Percentiles rank a stretch among this genome's conserved stretches.
These are phyloP conservation scores for Chitala chitala DNA, from an alignment of 2,113 vertebrate species.

Conservation along the genomic window DNA sequence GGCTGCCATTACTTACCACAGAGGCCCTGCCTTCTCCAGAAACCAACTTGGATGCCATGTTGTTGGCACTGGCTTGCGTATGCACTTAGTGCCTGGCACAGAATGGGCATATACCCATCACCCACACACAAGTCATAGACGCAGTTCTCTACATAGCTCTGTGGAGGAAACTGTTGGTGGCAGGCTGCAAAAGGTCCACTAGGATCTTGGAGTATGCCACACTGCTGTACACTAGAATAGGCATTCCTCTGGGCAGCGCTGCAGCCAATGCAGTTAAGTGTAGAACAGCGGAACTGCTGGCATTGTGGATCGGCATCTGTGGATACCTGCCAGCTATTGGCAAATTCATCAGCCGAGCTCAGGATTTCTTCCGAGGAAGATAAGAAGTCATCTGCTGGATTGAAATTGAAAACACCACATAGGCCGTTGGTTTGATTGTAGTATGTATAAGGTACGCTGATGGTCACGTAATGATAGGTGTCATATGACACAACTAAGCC, in stretches of 20 bases:
- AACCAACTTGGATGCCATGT: slow-evolving; percentile 28
- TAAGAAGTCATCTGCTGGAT: slow-evolving; percentile 39
- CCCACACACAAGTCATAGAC: slow-evolving; percentile 48
- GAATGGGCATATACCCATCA: slow-evolving; percentile 42
- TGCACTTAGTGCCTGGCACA: slow-evolving; percentile 47
- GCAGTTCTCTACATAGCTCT: slow-evolving; percentile 43
- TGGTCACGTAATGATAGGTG: slow-evolving; percentile 29
- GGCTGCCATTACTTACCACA: slow-evolving; percentile 46
- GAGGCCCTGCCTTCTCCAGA: slow-evolving; percentile 47
- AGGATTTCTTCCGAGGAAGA: slow-evolving; percentile 38
- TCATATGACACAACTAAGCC: slow-evolving; percentile 52
- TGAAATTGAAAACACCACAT: slow-evolving; percentile 49
- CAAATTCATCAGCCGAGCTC: slow-evolving; percentile 46
- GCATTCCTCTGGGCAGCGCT: slow-evolving; percentile 12
- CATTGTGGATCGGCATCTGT: slow-evolving; percentile 32
- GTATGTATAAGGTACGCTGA: slow-evolving; percentile 43
- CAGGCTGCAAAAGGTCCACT: slow-evolving; percentile 50
- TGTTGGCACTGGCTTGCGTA: slow-evolving; percentile 53
- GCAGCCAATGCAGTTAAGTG: slow-evolving; percentile 41
- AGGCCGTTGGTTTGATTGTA: slow-evolving; percentile 49
- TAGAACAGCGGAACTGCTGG: slow-evolving; percentile 21
- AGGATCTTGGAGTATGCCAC: slow-evolving; percentile 40
- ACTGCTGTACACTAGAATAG: slow-evolving; percentile 34
- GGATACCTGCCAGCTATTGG: slow-evolving; percentile 43
- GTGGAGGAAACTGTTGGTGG: slow-evolving; percentile 28